Conservation (phyloP, 1,140 invertebrate species). For the Aplysia californica region DNA sequence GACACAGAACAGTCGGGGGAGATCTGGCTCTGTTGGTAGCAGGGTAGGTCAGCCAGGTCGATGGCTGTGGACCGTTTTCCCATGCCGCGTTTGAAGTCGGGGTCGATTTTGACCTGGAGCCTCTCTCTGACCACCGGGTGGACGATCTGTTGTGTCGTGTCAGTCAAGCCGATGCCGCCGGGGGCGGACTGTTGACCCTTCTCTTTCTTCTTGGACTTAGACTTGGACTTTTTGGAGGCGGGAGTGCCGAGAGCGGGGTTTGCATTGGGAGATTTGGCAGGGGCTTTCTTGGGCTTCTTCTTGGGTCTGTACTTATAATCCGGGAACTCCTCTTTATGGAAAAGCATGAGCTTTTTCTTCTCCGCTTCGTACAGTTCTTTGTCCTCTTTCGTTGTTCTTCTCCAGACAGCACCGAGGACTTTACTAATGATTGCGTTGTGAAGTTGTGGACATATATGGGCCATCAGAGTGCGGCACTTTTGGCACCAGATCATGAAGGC, state of each 20-base stretch:
- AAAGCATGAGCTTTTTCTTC: constrained; percentile 4
- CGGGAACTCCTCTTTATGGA: constrained; percentile 20
- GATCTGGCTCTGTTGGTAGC: not conserved
- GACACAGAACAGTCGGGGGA: not conserved
- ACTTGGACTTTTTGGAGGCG: not conserved
- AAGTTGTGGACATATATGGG: constrained; percentile 17
- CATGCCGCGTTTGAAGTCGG: constrained; percentile 9
- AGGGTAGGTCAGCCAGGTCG: constrained; percentile 19
- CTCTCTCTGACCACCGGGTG: too few relatives aligned
- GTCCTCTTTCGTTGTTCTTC: constrained; percentile 11
- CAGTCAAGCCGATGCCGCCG: too few relatives aligned
- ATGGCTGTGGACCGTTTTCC: constrained; percentile 19
- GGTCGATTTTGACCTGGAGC: constrained; percentile 26
- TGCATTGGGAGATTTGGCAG: constrained; percentile 17
- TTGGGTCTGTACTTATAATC: constrained; percentile 26
- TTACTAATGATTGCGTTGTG: constrained; percentile 28
- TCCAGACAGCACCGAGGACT: constrained; percentile 8
- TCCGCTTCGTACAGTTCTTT: constrained; percentile 12
- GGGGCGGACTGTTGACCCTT: too few relatives aligned
- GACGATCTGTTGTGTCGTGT: too few relatives aligned
- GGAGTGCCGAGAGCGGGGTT: not conserved
- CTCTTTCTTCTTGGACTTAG: not conserved
- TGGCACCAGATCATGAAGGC: constrained; percentile 29
- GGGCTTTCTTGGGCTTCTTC: constrained; percentile 22
- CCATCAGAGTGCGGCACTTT: constrained; percentile 22